Base-by-base conservation (phyloP, 2,797 vertebrate species). In the Huso huso region DNA sequence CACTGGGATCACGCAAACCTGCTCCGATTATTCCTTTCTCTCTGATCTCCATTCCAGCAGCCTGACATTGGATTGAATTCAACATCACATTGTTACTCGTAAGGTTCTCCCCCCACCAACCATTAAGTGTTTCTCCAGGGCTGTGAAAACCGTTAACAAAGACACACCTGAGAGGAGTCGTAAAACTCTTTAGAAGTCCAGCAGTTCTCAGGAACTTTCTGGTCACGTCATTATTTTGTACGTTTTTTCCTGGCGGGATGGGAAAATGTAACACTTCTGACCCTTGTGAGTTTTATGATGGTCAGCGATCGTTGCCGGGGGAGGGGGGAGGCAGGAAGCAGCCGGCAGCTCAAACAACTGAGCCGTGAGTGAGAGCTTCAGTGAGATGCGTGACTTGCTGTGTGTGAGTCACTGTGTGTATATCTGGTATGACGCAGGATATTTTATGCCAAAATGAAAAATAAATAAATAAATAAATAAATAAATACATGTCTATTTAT, bases 101-200 rank as follows among this genome's bases (percentile, higher is more conserved):
- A 55, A 59, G 8, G 58, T 57, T 1, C 51, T 13, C 18, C 65
- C 65, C 48, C 8, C 65, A 15, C 12, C 23, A 23, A 69, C 73
- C 71, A 73, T 81, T 75, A 82, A 82, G 80, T 71, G 70, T 72
- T 70, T 76, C 75, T 71, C 74, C 63, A 1, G 57, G 68, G 74
- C 71, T 73, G 72, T 79, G 69, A 80, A 80, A 69, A 10, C 51
- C 62, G 68, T 77, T 75, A 62, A 68, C 68, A 71, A 72, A 63
- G 50, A 67, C 69, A 78, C 76, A 81, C 77, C 78, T 78, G 77
- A 82, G 75, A 64, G 5, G 7, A 7, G 73, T 76, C 70, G 51
- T 82, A 79, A 81, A 81, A 65, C 61, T 7, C 63, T 52, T 62
- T 60, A 0, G 52, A 60, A 62, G 53, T 68, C 48, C 52, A 48